phyloP scores from a whole-genome alignment of 2,113 vertebrate genomes.

The Lagopus leucura region DNA sequence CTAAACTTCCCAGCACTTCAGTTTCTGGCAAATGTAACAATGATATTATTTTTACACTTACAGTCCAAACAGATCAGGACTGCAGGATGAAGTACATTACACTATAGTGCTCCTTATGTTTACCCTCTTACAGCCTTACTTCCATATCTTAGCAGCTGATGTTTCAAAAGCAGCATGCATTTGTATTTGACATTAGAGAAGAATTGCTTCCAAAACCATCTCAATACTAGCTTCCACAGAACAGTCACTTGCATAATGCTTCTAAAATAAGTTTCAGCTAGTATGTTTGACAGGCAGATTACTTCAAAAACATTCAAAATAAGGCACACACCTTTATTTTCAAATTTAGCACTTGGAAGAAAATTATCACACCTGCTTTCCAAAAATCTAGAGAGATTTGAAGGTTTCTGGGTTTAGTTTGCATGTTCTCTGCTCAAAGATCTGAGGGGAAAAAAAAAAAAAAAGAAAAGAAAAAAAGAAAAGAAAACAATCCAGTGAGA shows the following conservation, averaged over 20 bases:
- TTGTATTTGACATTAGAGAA: background rate
- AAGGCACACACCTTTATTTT: background rate
- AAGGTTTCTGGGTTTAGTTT: background rate
- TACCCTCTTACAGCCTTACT: background rate
- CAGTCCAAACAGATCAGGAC: slow-evolving; percentile 5
- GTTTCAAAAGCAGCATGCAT: background rate
- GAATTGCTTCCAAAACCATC: background rate
- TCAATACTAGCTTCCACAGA: background rate
- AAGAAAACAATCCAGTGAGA: background rate
- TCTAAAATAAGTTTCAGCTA: background rate
- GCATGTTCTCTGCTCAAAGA: background rate
- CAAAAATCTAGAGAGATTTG: background rate
- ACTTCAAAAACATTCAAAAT: background rate
- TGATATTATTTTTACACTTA: slow-evolving; percentile 1
- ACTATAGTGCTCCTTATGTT: background rate
- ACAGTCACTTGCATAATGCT: background rate
- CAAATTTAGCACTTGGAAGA: background rate
- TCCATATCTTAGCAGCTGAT: background rate
- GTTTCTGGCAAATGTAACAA: slow-evolving; percentile 10
- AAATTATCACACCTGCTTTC: background rate
- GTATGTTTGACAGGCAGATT: background rate
- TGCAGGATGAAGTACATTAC: background rate
- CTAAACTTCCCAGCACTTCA: slow-evolving; percentile 40
- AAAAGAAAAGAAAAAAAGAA: background rate
- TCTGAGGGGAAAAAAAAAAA: background rate